phyloP scores from a whole-genome alignment of 2,113 vertebrate species.

The Channa argus region DNA sequence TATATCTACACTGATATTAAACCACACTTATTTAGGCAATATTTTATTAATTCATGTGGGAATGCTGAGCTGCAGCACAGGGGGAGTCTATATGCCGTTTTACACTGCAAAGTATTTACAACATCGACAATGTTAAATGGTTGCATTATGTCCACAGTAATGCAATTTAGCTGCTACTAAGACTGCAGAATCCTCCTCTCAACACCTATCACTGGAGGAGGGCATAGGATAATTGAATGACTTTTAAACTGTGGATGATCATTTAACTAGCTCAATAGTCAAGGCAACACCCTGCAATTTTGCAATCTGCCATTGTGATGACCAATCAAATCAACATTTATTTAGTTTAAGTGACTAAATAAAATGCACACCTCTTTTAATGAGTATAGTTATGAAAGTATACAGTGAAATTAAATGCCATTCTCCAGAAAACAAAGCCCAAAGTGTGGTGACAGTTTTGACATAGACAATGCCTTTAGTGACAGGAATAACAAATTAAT shows the following conservation, averaged over 20 bases:
- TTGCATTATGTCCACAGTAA: conserved; percentile 76
- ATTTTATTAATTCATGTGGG: no score
- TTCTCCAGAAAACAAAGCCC: conserved; percentile 86
- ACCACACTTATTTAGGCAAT: no score
- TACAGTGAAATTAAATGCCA: conserved; percentile 90
- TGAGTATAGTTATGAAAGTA: conserved; percentile 84
- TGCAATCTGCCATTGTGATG: conserved; percentile 80
- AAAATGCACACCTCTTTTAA: conserved; percentile 76
- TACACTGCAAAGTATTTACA: conserved; percentile 51
- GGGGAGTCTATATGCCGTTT: not conserved
- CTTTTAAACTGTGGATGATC: conserved; percentile 78
- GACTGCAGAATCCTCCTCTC: conserved; percentile 54
- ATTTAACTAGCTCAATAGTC: conserved; percentile 78
- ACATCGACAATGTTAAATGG: conserved; percentile 70
- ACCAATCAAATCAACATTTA: conserved; percentile 81
- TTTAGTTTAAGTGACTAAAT: conserved; percentile 80
- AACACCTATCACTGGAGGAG: conserved; percentile 58
- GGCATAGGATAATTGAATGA: conserved; percentile 77
- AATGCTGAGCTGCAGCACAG: not conserved
- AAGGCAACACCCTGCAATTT: conserved; percentile 73
- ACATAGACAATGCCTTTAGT: conserved; percentile 96
- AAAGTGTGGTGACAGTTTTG: conserved; percentile 94
- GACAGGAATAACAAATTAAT: conserved; percentile 99
- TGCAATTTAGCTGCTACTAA: conserved; percentile 70
- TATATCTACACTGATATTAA: not conserved